phyloP scores from a whole-genome alignment of 2,888 invertebrate genomes.

The Drosophila mercatorum region DNA sequence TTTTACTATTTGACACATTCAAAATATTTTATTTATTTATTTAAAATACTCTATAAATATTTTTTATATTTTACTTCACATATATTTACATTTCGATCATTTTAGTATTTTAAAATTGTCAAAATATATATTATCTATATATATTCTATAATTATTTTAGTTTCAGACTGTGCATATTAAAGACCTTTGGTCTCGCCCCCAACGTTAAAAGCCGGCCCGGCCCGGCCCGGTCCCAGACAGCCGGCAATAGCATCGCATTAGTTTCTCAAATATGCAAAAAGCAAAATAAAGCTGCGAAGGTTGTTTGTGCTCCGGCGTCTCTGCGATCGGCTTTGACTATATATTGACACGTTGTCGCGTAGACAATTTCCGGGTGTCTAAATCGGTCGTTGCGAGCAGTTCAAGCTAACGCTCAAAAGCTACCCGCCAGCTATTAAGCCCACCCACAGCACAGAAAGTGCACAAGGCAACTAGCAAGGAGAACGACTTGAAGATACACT shows the following conservation, averaged over 20 bases:
- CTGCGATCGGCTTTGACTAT: background rate
- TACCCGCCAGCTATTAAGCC: background rate
- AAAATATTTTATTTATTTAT: no score
- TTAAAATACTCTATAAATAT: no score
- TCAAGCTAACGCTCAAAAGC: constrained; percentile 19
- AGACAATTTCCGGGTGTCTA: constrained; percentile 76
- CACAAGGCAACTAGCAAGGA: background rate
- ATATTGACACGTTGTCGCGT: constrained; percentile 26
- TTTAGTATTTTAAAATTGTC: no score
- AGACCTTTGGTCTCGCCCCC: background rate
- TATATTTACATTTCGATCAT: no score
- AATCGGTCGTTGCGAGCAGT: constrained; percentile 54
- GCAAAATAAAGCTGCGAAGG: constrained; percentile 6
- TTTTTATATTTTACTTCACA: no score
- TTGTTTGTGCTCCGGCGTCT: constrained; percentile 2
- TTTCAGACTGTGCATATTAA: constrained; percentile 1
- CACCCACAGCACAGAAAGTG: constrained; percentile 26
- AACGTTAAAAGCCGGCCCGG: background rate
- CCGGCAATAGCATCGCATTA: constrained; percentile 27
- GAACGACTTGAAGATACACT: background rate
- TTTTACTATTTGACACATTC: no score
- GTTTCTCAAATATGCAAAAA: constrained; percentile 13
- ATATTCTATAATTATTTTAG: background rate
- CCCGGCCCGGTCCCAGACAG: constrained; percentile 28
- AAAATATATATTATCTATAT: no score